phyloP scores from a whole-genome alignment of 2,888 invertebrate species.

The Embidobia sp. region DNA sequence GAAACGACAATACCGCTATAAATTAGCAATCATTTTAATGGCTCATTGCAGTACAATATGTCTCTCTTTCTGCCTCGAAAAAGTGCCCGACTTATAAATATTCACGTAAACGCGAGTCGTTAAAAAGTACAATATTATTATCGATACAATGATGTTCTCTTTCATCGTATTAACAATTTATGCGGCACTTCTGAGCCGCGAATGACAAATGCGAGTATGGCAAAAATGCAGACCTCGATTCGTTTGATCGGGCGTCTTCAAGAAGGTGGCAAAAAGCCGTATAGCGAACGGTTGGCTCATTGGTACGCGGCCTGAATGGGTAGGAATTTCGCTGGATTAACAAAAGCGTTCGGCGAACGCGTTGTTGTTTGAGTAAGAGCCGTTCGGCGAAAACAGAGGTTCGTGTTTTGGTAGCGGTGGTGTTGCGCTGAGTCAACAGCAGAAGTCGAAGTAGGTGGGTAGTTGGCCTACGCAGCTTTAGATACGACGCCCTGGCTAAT shows the following conservation, averaged over 20 bases:
- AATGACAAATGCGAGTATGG: background rate
- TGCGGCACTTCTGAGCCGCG: background rate
- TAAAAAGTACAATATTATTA: constrained; percentile 21
- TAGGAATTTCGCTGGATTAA: constrained; percentile 22
- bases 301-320: constrained; percentile 23
- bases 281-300: constrained; percentile 21
- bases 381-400: background rate
- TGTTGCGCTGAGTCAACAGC: constrained; percentile 58
- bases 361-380: background rate
- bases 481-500: constrained; percentile 55
- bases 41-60: constrained; percentile 45
- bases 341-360: constrained; percentile 30
- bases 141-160: constrained; percentile 1
- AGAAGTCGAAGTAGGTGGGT: constrained; percentile 52
- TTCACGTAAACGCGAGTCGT: constrained; percentile 15
- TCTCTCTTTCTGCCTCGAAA: too few relatives aligned
- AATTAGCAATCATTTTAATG: constrained; percentile 21
- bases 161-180: constrained; percentile 16
- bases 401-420: constrained; percentile 26
- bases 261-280: background rate
- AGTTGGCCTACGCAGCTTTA: constrained; percentile 40
- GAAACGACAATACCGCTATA: constrained; percentile 19
- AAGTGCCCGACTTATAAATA: constrained; percentile 30
- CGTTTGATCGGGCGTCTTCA: background rate
- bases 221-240: background rate